Evolutionary conservation across 2,797 vertebrate species (phyloP), one percentile per base, ranked within the genome.

Genomic region (Phylloscopus collybita): DNA sequence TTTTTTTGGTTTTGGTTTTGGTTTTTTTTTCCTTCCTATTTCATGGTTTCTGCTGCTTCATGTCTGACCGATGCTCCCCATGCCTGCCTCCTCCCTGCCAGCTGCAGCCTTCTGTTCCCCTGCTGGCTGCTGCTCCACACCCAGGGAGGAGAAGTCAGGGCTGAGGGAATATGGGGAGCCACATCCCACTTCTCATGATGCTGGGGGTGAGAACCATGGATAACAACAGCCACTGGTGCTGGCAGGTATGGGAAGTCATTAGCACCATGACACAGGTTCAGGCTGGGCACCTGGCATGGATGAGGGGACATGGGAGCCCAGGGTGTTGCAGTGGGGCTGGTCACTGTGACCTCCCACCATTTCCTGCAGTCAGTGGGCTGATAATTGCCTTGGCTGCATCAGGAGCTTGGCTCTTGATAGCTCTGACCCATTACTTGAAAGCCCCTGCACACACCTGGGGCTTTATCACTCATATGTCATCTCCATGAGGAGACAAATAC

Each of bases 291-390:
- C 69, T 69, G 44, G 36, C 5, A 3, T 16, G 9, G 30, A 18
- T 54, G 62, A 53, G 44, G 40, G 30, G 54, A n/a, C 0, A 1
- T 13, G n/a, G 49, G 40, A 89, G 49, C 45, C 0, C 0, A 87
- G 29, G 67, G 22, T 61, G 29, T 20, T 7, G 8, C 54, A 53
- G 34, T n/a, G 21, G 32, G 29, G 40, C 18, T 10, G 2, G 23
- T 78, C 2, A 2, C 32, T 2, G 1, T 61, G 57, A 57, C 34
- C 36, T 85, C n/a, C 42, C 25, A 16, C n/a, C 0, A 0, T 44
- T 73, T 64, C 50, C 38, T 74, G 22, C 26, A 36, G 53, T 61
- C 64, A 6, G 5, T 27, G 47, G 29, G 21, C 36, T 34, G 21
- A 6, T 56, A 23, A 54, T 40, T 81, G 72, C 51, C 51, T 73